A percentile compares a stretch with the other conserved stretches of the same genome.
These are phyloP conservation scores for Upupa epops DNA, from an alignment of 2,113 vertebrate genomes.

Conservation along the genomic window DNA sequence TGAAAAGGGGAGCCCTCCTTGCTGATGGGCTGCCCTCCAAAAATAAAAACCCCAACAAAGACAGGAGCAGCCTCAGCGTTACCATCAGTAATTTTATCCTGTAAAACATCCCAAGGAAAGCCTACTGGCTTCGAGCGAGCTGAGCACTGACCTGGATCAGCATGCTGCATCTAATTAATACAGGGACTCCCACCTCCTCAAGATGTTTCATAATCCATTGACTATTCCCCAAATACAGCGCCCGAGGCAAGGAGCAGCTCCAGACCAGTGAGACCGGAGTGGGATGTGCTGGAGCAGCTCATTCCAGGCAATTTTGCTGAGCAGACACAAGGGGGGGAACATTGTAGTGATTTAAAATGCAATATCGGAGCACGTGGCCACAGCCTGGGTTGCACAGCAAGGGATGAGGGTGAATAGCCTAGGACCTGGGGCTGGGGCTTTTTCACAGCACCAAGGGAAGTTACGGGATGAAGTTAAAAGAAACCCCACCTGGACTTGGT, in stretches of 20 bases:
- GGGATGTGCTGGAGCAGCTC: neutral
- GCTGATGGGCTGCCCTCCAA: neutral
- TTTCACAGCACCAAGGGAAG: neutral
- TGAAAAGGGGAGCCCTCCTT: neutral
- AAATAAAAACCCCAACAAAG: neutral
- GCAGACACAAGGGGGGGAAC: neutral
- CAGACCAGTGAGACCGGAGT: fast-evolving
- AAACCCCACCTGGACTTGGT: too few relatives aligned
- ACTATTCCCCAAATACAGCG: neutral
- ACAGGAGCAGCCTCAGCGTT: neutral
- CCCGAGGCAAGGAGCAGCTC: neutral
- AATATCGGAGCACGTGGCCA: neutral
- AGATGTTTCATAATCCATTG: neutral
- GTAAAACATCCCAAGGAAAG: neutral
- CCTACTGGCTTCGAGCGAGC: fast-evolving
- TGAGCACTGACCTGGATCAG: neutral
- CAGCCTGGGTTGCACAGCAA: neutral
- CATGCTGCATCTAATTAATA: neutral
- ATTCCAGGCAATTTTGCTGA: neutral
- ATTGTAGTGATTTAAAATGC: neutral
- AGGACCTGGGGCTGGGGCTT: neutral
- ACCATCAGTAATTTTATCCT: neutral
- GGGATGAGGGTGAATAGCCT: neutral
- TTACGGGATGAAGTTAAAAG: neutral
- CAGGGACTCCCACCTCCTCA: fast-evolving